phyloP scores from a whole-genome alignment of 92 coral and sea anemone genomes.

The Zoanthus gigantus region DNA sequence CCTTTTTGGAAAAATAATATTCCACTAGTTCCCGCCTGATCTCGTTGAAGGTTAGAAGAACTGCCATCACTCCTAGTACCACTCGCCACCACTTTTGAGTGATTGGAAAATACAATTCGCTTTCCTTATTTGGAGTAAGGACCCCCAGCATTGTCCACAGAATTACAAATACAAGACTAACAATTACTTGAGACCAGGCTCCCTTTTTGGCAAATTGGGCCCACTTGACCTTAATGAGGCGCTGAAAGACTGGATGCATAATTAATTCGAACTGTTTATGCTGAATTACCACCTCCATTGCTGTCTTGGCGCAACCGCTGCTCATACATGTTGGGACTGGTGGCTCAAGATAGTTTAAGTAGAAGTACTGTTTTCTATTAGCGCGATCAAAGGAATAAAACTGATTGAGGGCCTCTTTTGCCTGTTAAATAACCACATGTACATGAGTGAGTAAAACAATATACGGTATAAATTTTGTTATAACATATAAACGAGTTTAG shows the following conservation, averaged over 20 bases:
- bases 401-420: slow-evolving; percentile 89
- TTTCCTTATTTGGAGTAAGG: slow-evolving; percentile 67
- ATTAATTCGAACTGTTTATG: slow-evolving; percentile 96
- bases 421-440: slow-evolving; percentile 47
- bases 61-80: slow-evolving; percentile 64
- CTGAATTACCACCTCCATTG: slow-evolving; percentile 86
- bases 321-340: slow-evolving; percentile 84
- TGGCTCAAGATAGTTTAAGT: slow-evolving; percentile 93
- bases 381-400: slow-evolving; percentile 93
- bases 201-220: slow-evolving; percentile 86
- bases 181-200: slow-evolving; percentile 87
- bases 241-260: slow-evolving; percentile 98
- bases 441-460: neutral
- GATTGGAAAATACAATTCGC: slow-evolving; percentile 74
- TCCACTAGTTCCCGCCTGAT: slow-evolving; percentile 82
- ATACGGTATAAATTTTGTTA: too few species aligned
- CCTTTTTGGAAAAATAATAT: slow-evolving; percentile 81
- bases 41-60: slow-evolving; percentile 81
- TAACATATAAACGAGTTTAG: too few species aligned
- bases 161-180: slow-evolving; percentile 79
- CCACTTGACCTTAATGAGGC: slow-evolving; percentile 95
- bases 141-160: slow-evolving; percentile 95
- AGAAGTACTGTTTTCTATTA: slow-evolving; percentile 89
- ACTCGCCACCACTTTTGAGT: slow-evolving; percentile 89
- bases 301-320: slow-evolving; percentile 93